Evolutionary conservation across 2,888 invertebrate genomes (phyloP), one percentile per base, ranked within the genome.

Genomic region (Desoria tigrina): DNA sequence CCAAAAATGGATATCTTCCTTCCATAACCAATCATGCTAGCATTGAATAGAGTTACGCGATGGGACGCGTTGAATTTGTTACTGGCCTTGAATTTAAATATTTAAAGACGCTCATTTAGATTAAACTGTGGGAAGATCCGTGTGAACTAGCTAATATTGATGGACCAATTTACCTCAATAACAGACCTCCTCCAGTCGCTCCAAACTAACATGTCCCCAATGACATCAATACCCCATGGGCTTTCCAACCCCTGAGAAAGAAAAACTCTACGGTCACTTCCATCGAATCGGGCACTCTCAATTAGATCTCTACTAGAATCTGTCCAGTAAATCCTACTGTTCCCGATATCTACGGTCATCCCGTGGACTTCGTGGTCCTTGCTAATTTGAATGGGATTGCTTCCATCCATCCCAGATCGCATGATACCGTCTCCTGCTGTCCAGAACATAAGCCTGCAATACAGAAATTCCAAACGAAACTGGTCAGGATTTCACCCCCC

Each of bases 391-490:
- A 79, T 79, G 0, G 86, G 81, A 0, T 85, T 77, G 1, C 84
- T 81, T 2, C 96, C 97, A 80, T 97, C 92, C 95, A 97, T 94
- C 9, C 86, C 85, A 7, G 93, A 86, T 9, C 84, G 82, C 74
- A 88, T 90, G 74, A 97, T 93, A n/a, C n/a, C n/a, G n/a, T n/a
- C n/a, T n/a, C n/a, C n/a, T 79, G 95, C 94, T 0, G 91, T 88
- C 94, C 95, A 97, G 81, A 88, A 96, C 87, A 97, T 89, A 76
- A 84, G 82, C 2, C 92, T 92, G 77, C 56, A n/a, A n/a, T n/a
- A n/a, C n/a, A n/a, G n/a, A n/a, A n/a, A n/a, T n/a, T n/a, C n/a
- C n/a, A n/a, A n/a, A n/a, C n/a, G n/a, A n/a, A n/a, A n/a, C n/a
- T n/a, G n/a, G n/a, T n/a, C n/a, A n/a, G n/a, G n/a, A n/a, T n/a